Evolutionary conservation across 2,888 invertebrate species (phyloP).

Genomic region (Pimpla rufipes): DNA sequence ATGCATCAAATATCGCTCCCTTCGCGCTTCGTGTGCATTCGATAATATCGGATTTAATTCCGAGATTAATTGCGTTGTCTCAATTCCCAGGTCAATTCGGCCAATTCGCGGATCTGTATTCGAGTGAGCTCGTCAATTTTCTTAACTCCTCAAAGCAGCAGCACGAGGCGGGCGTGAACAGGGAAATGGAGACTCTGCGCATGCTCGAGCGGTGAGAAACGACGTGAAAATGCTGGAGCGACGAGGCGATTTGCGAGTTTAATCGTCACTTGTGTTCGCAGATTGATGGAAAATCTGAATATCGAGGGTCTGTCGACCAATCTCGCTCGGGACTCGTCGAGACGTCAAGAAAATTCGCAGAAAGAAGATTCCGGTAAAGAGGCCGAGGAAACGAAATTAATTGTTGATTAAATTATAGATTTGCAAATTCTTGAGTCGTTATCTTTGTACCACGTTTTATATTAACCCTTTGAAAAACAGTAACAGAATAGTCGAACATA

Average conservation of each 20-base stretch:
- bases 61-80: not conserved
- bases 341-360: slow-evolving; percentile 63
- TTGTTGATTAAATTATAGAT: not conserved
- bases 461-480: too few species aligned
- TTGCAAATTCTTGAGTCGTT: too few species aligned
- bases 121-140: slow-evolving; percentile 63
- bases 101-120: slow-evolving; percentile 33
- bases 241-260: not conserved
- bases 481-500: too few species aligned
- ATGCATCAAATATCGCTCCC: not conserved
- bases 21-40: not conserved
- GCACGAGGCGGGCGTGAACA: slow-evolving; percentile 68
- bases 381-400: slow-evolving; percentile 24
- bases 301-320: slow-evolving; percentile 59
- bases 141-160: slow-evolving; percentile 63
- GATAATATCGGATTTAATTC: too few species aligned
- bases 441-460: too few species aligned
- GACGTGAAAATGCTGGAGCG: not conserved
- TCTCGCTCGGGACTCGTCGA: slow-evolving; percentile 66
- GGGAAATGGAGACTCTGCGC: slow-evolving; percentile 67
- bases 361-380: slow-evolving; percentile 37
- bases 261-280: slow-evolving; percentile 8
- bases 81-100: too few species aligned
- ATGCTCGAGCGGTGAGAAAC: slow-evolving; percentile 67
- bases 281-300: slow-evolving; percentile 70